These are phyloP conservation scores for Trissolcus basalis DNA, from an alignment of 1,140 invertebrate genomes.

Conservation along the genomic window DNA sequence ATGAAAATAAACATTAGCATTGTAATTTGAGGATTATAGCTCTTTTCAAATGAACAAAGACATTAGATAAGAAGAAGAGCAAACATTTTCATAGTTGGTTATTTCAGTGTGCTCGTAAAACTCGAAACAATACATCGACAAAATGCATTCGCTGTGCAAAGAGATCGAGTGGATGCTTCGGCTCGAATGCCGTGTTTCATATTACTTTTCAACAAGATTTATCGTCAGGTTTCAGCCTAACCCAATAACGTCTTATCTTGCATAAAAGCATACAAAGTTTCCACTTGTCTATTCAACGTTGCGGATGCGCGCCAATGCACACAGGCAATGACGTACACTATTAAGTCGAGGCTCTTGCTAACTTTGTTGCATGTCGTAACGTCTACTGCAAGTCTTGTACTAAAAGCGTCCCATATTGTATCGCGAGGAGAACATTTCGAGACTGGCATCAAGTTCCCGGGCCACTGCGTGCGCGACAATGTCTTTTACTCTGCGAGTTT, in stretches of 20 bases:
- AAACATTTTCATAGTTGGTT: slow-evolving; percentile 2
- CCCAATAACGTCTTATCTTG: slow-evolving; percentile 45
- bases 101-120: slow-evolving; percentile 8
- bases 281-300: slow-evolving; percentile 27
- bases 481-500: slow-evolving; percentile 40
- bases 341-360: slow-evolving; percentile 42
- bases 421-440: slow-evolving; percentile 41
- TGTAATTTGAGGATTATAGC: not conserved
- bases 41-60: not conserved
- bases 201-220: slow-evolving; percentile 53
- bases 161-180: slow-evolving; percentile 27
- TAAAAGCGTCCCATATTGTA: slow-evolving; percentile 54
- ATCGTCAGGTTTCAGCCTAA: slow-evolving; percentile 42
- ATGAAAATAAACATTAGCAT: no score
- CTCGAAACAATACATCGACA: slow-evolving; percentile 25
- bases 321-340: slow-evolving; percentile 42
- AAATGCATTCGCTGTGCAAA: slow-evolving; percentile 14
- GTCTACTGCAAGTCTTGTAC: slow-evolving; percentile 46
- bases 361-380: slow-evolving; percentile 49
- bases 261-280: slow-evolving; percentile 48
- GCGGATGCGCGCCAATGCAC: slow-evolving; percentile 26
- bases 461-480: slow-evolving; percentile 45
- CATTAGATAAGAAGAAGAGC: slow-evolving; percentile 8
- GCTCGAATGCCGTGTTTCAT: slow-evolving; percentile 39
- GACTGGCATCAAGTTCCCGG: slow-evolving; percentile 42